Percentiles rank a stretch among this genome's conserved stretches.
Conservation (phyloP, 1,140 invertebrate genomes). For the Globodera rostochiensis region DNA sequence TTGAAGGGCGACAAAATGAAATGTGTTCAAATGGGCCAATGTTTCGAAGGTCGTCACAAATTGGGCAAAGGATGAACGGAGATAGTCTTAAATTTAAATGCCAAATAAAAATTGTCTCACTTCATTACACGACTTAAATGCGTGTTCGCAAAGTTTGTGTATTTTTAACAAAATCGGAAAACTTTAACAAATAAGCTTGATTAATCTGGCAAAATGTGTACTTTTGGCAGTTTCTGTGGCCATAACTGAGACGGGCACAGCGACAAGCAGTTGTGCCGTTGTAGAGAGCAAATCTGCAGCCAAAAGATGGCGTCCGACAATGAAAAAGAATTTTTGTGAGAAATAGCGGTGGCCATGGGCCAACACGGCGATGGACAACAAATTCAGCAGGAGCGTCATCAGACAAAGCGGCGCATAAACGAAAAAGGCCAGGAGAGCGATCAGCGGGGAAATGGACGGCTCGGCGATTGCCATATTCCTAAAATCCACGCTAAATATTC, state of each 20-base stretch:
- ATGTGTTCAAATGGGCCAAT: constrained; percentile 7
- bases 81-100: constrained; percentile 11
- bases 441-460: background rate
- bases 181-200: too few relatives aligned
- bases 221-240: constrained; percentile 1
- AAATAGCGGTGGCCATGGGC: constrained; percentile 34
- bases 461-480: background rate
- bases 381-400: background rate
- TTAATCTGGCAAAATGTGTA: background rate
- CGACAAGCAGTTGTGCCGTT: constrained; percentile 21
- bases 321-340: constrained; percentile 33
- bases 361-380: constrained; percentile 5
- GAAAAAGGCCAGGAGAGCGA: background rate
- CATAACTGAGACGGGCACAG: constrained; percentile 29
- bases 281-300: constrained; percentile 21
- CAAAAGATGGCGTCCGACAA: constrained; percentile 37
- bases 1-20: constrained; percentile 23
- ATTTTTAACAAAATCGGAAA: background rate
- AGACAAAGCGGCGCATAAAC: background rate
- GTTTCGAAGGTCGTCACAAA: constrained; percentile 1
- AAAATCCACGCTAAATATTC: too few relatives aligned
- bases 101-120: background rate
- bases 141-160: background rate
- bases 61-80: constrained; percentile 8
- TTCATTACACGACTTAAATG: too few relatives aligned